phyloP scores from a whole-genome alignment of 2,888 invertebrate species.

The Chirona hameri region DNA sequence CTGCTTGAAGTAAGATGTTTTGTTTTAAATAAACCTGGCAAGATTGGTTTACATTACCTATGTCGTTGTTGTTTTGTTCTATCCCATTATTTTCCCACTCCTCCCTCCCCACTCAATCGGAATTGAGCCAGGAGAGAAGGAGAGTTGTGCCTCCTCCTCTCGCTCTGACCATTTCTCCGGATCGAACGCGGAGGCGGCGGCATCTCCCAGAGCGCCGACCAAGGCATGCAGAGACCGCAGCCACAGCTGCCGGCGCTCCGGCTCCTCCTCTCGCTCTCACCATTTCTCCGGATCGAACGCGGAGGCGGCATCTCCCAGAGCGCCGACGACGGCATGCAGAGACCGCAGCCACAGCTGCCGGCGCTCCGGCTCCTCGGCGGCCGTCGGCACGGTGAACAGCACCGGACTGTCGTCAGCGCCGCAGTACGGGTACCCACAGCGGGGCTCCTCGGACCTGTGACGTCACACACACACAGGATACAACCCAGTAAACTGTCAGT shows the following conservation, averaged over 20 bases:
- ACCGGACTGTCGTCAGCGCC: background rate
- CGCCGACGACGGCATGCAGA: background rate
- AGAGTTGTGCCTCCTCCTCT: background rate
- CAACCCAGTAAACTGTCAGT: too few species aligned
- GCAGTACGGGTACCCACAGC: conserved; percentile 26
- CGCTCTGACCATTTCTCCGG: background rate
- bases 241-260: background rate
- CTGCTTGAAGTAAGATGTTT: too few species aligned
- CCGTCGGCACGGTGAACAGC: background rate
- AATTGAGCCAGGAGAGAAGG: too few species aligned
- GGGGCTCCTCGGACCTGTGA: background rate
- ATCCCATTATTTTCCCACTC: too few species aligned
- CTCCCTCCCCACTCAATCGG: too few species aligned
- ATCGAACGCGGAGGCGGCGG: background rate
- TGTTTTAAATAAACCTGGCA: too few species aligned
- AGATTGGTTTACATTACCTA: too few species aligned
- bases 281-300: background rate
- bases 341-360: conserved; percentile 13
- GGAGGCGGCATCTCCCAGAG: background rate
- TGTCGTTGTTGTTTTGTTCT: too few species aligned
- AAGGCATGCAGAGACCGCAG: background rate
- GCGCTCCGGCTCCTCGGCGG: background rate
- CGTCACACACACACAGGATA: too few species aligned
- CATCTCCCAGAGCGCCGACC: background rate
- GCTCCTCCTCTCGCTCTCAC: background rate